These are phyloP conservation scores for Caenorhabditis tropicalis DNA, from an alignment of 1,140 invertebrate genomes.

Conservation along the genomic window DNA sequence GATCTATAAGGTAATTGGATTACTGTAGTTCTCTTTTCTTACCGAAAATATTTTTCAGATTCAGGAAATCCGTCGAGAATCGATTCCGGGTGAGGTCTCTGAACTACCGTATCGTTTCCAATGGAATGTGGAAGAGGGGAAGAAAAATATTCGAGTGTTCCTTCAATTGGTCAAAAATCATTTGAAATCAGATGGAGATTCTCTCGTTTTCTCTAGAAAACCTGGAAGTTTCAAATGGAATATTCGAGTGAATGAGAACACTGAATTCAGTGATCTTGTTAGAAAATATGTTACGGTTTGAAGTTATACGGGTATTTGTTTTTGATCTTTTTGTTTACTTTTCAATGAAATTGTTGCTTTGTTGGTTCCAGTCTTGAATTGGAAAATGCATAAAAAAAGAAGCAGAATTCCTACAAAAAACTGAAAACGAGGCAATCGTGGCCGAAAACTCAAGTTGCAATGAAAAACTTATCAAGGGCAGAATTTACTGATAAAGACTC, in stretches of 20 bases:
- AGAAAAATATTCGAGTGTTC: not conserved
- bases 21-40: not conserved
- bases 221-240: not conserved
- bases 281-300: not conserved
- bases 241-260: not conserved
- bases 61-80: not conserved
- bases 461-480: too few relatives aligned
- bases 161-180: not conserved
- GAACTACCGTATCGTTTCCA: not conserved
- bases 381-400: too few relatives aligned
- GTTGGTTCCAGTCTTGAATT: too few relatives aligned
- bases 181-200: not conserved
- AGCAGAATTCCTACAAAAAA: too few relatives aligned
- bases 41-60: not conserved
- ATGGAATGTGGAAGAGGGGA: not conserved
- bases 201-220: not conserved
- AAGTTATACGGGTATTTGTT: too few relatives aligned
- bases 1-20: not conserved
- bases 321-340: too few relatives aligned
- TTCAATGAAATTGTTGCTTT: too few relatives aligned
- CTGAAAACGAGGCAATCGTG: too few relatives aligned
- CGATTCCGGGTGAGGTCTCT: not conserved
- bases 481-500: too few relatives aligned
- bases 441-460: too few relatives aligned
- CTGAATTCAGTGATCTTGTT: not conserved